phyloP scores from a whole-genome alignment of 2,797 vertebrate species.

The Falco naumanni region DNA sequence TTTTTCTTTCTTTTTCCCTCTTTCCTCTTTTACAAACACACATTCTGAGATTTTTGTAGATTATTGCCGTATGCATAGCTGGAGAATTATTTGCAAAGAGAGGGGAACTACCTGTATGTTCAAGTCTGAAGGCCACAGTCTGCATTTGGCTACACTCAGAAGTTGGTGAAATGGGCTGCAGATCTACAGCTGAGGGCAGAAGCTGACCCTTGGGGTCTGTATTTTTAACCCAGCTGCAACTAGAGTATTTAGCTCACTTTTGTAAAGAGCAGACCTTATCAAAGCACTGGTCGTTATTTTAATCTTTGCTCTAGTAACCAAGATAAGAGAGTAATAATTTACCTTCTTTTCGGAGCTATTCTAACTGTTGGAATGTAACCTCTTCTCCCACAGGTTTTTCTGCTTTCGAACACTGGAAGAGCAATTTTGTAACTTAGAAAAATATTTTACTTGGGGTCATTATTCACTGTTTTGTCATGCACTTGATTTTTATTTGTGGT shows the following conservation, averaged over 20 bases:
- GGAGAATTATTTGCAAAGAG: neutral
- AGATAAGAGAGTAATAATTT: conserved; percentile 58
- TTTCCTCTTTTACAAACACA: neutral
- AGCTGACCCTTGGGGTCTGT: conserved; percentile 1
- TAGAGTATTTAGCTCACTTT: conserved; percentile 37
- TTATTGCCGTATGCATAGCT: neutral
- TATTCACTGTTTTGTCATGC: conserved; percentile 46
- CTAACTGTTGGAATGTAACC: conserved; percentile 42
- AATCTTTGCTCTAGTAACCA: conserved; percentile 34
- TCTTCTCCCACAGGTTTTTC: conserved; percentile 36
- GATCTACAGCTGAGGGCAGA: conserved; percentile 19
- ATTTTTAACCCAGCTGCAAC: conserved; percentile 28
- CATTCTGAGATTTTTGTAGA: neutral
- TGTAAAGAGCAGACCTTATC: conserved; percentile 44
- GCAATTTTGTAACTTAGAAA: conserved; percentile 34
- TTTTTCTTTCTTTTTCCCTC: neutral
- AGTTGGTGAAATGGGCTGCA: neutral
- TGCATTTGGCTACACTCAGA: neutral
- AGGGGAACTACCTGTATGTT: neutral
- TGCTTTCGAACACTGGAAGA: conserved; percentile 46
- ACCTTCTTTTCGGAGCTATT: conserved; percentile 20
- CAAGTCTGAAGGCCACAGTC: conserved; percentile 7
- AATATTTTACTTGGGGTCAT: conserved; percentile 33
- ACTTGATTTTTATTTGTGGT: conserved; percentile 40
- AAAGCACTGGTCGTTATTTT: conserved; percentile 19